phyloP scores from a whole-genome alignment of 2,888 invertebrate species.

The Acrobeloides nanus region DNA sequence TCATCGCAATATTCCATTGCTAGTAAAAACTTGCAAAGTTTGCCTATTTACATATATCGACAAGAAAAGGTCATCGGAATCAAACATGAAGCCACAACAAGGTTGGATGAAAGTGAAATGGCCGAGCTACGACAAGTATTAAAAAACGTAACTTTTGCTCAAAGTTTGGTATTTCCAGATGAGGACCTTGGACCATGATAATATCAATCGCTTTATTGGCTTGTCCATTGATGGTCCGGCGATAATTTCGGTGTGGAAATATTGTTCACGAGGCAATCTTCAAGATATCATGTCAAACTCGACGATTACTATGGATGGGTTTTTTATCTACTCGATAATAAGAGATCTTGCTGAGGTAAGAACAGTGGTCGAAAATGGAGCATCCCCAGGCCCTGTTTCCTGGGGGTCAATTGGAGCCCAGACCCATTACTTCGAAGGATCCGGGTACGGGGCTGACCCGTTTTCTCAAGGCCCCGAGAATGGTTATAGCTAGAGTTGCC shows the following conservation, averaged over 20 bases:
- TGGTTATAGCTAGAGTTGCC: no score
- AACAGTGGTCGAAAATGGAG: no score
- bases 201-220: conserved; percentile 41
- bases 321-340: conserved; percentile 45
- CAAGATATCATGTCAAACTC: conserved; percentile 19
- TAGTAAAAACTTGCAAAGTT: no score
- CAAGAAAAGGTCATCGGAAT: conserved; percentile 24
- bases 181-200: conserved; percentile 25
- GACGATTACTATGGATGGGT: conserved; percentile 37
- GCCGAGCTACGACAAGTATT: conserved; percentile 15
- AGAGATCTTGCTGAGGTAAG: conserved; percentile 37
- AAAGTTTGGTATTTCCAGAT: no score
- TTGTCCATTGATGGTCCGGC: conserved; percentile 40
- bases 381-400: no score
- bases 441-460: no score
- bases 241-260: conserved; percentile 42
- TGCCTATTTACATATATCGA: no score
- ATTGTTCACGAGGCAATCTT: conserved; percentile 36
- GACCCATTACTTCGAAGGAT: no score
- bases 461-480: no score
- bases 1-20: no score
- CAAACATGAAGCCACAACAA: conserved; percentile 16
- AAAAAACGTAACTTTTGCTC: no score
- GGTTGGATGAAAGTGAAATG: conserved; percentile 15
- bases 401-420: no score